Evolutionary conservation across 2,113 vertebrate genomes (phyloP), one percentile per base, ranked within the genome.

Genomic region (Lepus europaeus): DNA sequence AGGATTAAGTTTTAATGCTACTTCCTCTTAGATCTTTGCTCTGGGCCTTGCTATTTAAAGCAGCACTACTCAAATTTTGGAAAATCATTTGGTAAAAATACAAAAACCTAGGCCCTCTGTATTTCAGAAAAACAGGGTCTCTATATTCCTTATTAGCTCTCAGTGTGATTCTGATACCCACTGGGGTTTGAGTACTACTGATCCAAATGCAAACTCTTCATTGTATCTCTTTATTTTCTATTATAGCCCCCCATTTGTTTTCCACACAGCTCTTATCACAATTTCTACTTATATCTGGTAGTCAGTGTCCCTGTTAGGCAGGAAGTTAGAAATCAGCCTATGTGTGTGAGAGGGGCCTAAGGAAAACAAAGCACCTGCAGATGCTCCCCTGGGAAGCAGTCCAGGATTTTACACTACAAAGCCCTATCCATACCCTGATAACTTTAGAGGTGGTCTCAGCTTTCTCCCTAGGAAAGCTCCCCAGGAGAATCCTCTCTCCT

Each of bases 81-180:
- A 70, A 94, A 88, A 93, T 87, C 11, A 70, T 59, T 78, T 93
- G 45, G 45, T 88, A 66, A 96, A 95, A 92, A 73, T 36, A 80
- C 4, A 66, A 36, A 89, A 17, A 45, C 12, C 64, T 66, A 76
- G 63, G 17, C 12, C 3, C 17, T 80, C 19, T 9, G 19, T 68
- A n/a, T 20, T 91, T 92, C 27, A n/a, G 69, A 45, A 96, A 89
- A 9, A 49, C 36, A 81, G 13, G 66, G 16, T 39, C 64, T 92
- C 33, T 82, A 11, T 64, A 23, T 78, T 86, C 66, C 88, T 80
- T 76, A n/a, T 91, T 78, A 91, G 64, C 12, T 86, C 25, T 95
- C 49, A 33, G 80, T 45, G 11, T 78, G 14, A 89, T 76, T 70
- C 73, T 89, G 33, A 79, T 53, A 70, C 45, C 61, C 25, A 88